Percentiles rank a stretch among this genome's conserved stretches.
phyloP scores from a whole-genome alignment of 2,888 invertebrate species.

The Dusona sp. region DNA sequence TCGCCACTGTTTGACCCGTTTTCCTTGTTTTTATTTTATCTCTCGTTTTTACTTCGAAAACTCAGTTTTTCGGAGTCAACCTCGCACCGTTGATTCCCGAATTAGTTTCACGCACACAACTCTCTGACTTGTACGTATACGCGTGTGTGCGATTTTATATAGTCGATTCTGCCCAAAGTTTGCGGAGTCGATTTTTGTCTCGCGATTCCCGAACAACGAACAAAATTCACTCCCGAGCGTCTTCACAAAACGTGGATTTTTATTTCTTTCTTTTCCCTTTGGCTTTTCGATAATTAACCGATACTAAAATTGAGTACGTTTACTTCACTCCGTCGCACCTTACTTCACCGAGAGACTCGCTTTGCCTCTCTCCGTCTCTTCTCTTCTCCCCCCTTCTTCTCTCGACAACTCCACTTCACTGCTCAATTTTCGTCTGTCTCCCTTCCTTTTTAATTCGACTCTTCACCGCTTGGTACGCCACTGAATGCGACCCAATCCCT shows the following conservation, averaged over 20 bases:
- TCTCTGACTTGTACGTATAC: constrained; percentile 1
- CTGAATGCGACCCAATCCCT: constrained; percentile 45
- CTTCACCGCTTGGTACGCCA: constrained; percentile 62
- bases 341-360: constrained; percentile 66
- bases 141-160: background rate
- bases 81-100: constrained; percentile 11
- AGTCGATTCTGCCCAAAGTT: constrained; percentile 11
- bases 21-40: background rate
- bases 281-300: constrained; percentile 67
- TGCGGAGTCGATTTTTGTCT: background rate
- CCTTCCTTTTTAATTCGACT: constrained; percentile 39
- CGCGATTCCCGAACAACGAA: background rate
- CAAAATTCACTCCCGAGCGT: background rate
- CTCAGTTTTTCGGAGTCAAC: background rate
- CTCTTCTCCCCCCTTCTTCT: constrained; percentile 56
- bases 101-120: constrained; percentile 16
- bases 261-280: background rate
- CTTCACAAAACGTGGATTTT: background rate
- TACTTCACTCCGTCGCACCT: constrained; percentile 75
- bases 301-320: constrained; percentile 51
- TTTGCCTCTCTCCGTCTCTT: constrained; percentile 64
- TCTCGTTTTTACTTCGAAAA: background rate
- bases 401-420: constrained; percentile 57
- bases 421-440: constrained; percentile 55
- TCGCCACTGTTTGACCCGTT: background rate